These are phyloP conservation scores for Tridacna crocea DNA, from an alignment of 2,888 invertebrate genomes.

Conservation along the genomic window DNA sequence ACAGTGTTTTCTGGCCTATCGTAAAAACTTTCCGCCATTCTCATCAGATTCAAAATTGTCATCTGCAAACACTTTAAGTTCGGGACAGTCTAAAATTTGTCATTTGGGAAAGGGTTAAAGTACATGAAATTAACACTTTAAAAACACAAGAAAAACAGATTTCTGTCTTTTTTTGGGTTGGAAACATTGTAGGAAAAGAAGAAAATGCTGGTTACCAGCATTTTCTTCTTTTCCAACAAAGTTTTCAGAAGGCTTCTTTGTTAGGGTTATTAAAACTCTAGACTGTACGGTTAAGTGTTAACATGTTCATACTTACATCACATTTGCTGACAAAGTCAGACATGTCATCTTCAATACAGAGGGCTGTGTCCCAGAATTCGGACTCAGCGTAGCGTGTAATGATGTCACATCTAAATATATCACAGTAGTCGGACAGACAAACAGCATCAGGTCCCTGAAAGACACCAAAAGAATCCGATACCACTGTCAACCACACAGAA, in stretches of 20 bases:
- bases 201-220: not conserved
- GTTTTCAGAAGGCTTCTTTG: not conserved
- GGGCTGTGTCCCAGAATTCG: constrained; percentile 79
- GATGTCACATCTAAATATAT: constrained; percentile 97
- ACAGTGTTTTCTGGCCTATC: too few relatives aligned
- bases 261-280: not conserved
- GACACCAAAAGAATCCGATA: not conserved
- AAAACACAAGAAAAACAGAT: too few relatives aligned
- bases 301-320: constrained; percentile 65
- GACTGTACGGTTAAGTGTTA: not conserved
- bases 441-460: constrained; percentile 94
- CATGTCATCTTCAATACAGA: constrained; percentile 83
- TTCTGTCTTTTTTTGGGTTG: too few relatives aligned
- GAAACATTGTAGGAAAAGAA: too few relatives aligned
- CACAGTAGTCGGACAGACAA: constrained; percentile 97
- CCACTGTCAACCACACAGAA: too few relatives aligned
- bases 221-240: not conserved
- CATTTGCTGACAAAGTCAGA: constrained; percentile 76
- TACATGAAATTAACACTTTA: too few relatives aligned
- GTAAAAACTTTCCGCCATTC: too few relatives aligned
- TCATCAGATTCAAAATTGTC: too few relatives aligned
- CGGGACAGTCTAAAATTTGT: too few relatives aligned
- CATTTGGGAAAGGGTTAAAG: too few relatives aligned
- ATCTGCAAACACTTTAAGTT: too few relatives aligned
- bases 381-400: constrained; percentile 66